Conservation (phyloP, 1,140 invertebrate species). For the Drosophila simulans region DNA sequence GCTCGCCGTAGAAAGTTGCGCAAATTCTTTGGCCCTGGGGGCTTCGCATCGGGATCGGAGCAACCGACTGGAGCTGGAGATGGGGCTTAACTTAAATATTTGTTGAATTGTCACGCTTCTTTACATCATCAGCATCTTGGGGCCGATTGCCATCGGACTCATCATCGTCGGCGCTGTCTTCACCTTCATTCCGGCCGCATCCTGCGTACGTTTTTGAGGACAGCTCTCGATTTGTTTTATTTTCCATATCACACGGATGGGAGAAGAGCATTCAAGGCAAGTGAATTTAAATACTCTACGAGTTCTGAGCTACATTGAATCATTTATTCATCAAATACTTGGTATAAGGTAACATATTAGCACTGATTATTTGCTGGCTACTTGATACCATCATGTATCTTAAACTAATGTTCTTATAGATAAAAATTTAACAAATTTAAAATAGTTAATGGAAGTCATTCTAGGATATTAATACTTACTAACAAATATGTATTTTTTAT, state of each 20-base stretch:
- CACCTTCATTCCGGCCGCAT: slow-evolving; percentile 55
- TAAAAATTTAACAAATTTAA: too few relatives aligned
- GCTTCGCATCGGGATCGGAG: not conserved
- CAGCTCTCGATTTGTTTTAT: slow-evolving; percentile 37
- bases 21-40: slow-evolving; percentile 74
- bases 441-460: too few relatives aligned
- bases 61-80: not conserved
- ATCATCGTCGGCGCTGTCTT: slow-evolving; percentile 55
- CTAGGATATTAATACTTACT: too few relatives aligned
- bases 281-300: slow-evolving; percentile 18
- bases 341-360: too few relatives aligned
- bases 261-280: slow-evolving; percentile 49
- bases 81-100: slow-evolving; percentile 68
- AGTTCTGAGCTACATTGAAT: not conserved
- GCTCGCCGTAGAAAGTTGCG: slow-evolving; percentile 70
- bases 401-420: too few relatives aligned
- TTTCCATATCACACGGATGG: slow-evolving; percentile 22
- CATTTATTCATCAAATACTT: too few relatives aligned
- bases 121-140: slow-evolving; percentile 64
- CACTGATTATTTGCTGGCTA: too few relatives aligned
- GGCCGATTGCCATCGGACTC: slow-evolving; percentile 49
- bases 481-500: too few relatives aligned
- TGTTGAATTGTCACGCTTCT: slow-evolving; percentile 78
- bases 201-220: slow-evolving; percentile 82
- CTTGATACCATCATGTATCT: too few relatives aligned